Percentiles rank a stretch among this genome's conserved stretches.
phyloP scores from a whole-genome alignment of 2,113 vertebrate species.

The Zapus hudsonius region DNA sequence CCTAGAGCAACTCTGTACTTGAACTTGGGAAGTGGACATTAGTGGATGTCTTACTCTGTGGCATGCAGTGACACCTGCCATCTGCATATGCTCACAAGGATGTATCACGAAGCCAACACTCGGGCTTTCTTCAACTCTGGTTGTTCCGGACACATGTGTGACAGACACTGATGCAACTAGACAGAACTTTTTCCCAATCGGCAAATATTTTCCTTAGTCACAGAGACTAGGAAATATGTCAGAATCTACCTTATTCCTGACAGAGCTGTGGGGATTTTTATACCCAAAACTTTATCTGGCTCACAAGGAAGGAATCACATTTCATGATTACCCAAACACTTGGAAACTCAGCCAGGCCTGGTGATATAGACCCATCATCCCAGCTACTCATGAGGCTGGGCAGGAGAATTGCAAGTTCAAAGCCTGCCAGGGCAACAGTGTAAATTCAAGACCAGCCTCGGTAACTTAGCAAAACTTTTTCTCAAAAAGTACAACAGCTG shows the following conservation, averaged over 20 bases:
- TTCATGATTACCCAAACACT: not conserved
- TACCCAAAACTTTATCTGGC: not conserved
- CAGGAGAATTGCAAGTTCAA: not conserved
- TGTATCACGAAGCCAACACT: constrained; percentile 31
- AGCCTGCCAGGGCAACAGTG: too few species aligned
- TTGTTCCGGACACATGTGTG: too few species aligned
- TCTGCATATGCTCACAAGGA: constrained; percentile 68
- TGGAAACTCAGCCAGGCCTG: not conserved
- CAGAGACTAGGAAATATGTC: constrained; percentile 51
- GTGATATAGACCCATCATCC: not conserved
- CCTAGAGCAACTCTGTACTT: not conserved
- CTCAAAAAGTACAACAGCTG: not conserved
- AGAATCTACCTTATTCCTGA: constrained; percentile 35
- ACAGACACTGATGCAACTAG: too few species aligned
- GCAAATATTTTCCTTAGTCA: constrained; percentile 57
- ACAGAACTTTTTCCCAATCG: not conserved
- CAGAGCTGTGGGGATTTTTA: not conserved
- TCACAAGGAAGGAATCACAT: not conserved
- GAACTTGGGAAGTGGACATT: constrained; percentile 40
- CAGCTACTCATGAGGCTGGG: not conserved
- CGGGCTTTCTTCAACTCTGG: not conserved
- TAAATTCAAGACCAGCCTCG: not conserved
- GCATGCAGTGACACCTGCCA: constrained; percentile 21
- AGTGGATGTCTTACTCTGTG: constrained; percentile 53
- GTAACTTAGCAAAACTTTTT: not conserved